Base-by-base conservation (phyloP, 2,888 invertebrate genomes). In the Zhengitettix transpicula region DNA sequence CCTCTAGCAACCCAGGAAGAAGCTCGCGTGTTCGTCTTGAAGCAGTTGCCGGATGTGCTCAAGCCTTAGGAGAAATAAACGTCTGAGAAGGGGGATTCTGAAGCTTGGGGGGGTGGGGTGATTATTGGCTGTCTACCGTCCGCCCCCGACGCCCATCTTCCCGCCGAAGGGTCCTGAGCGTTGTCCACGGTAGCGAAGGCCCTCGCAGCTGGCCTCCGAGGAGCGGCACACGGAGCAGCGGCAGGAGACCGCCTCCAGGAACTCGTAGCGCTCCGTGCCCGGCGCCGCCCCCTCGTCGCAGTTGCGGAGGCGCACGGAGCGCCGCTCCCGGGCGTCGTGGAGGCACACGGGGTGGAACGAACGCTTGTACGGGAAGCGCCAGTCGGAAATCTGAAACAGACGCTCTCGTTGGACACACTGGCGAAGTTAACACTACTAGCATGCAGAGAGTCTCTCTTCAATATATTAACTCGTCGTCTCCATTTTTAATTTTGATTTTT, bases 271-370 rank as follows among this genome's bases (percentile, higher is more conserved):
- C 47, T 85, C 81, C 0, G 87, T 85, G 56, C 83, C 84, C 1
- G 82, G 77, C 61, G 79, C 76, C 0, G 82, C 86, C 10, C 82
- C 84, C 1, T 83, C 82, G 69, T 92, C 88, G 69, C 92, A 93
- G 69, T 89, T 76, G 9, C 79, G 75, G 52, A 92, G 75, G 55
- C 78, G 79, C 0, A 82, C 83, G 15, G 81, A 78, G 0, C 83
- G 80, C 57, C 81, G 79, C 62, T 79, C 80, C 5, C 85, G 77
- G 1, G 81, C 81, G 1, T 83, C 84, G 71, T 91, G 90, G 53
- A 85, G 83, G 72, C 92, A 93, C 1, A 92, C 91, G 0, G 89
- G 89, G 71, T 93, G 92, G 67, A 83, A 82, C 0, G 89, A 88
- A 63, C 85, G 82, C 71, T 91, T 92, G 74, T 84, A 92, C 0